Evolutionary conservation across 2,888 invertebrate species (phyloP), one percentile per base, ranked within the genome.

Genomic region (Seira sanloemensis): DNA sequence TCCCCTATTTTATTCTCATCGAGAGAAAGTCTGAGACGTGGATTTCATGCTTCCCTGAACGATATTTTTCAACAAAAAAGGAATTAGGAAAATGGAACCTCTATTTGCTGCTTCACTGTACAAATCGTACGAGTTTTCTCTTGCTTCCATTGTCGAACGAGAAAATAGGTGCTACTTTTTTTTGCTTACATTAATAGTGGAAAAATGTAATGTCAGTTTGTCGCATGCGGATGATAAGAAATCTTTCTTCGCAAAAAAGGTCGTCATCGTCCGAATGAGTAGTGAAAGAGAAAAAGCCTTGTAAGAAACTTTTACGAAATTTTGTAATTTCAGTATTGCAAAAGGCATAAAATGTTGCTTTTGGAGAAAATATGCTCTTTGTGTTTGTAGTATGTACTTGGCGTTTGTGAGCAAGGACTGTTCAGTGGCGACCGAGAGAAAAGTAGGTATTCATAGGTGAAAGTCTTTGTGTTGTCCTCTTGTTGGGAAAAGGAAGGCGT

Each of bases 31-130:
- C 25, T 21, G 12, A 74, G 2, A 71, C 71, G 65, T 24, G 46
- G 78, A 78, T 78, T 78, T 78, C 65, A 78, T 62, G 71, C 78
- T 78, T 26, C 25, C 65, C 71, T 78, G 78, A 71, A 23, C 71
- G 27, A 67, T 25, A 68, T 69, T 54, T 72, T 66, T 66, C 24
- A 21, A 19, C 12, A 2, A 54, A 50, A 78, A 71, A 62, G 65
- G 71, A 78, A 71, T 78, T 71, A 71, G 71, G 71, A 78, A 71
- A 37, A 37, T 37, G 37, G 37, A 12, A 37, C 5, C 12, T 37
- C 37, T 37, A 37, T 37, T 37, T 37, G 5, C 37, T 37, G 37
- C 37, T 37, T n/a, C 37, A 12, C 37, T 37, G 37, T 37, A 37
- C 37, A 37, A 37, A 37, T 37, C 37, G 37, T 37, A 37, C 12